phyloP scores from a whole-genome alignment of 2,888 invertebrate genomes.

The Rhingia campestris region DNA sequence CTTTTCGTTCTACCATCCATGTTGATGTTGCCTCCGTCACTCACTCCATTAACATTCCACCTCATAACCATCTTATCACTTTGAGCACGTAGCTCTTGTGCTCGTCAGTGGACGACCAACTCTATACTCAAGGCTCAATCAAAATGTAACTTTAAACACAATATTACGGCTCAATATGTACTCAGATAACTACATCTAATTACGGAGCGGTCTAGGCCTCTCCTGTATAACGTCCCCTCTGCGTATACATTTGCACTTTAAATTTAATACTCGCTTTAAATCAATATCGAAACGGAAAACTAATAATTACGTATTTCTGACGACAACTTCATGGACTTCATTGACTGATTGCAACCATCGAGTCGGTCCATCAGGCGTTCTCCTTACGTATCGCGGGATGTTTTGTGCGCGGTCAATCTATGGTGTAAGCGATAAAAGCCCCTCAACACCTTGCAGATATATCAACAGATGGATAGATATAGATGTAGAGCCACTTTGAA shows the following conservation, averaged over 20 bases:
- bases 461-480: no score
- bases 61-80: no score
- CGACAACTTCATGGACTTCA: slow-evolving; percentile 64
- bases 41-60: no score
- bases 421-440: slow-evolving; percentile 30
- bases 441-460: slow-evolving; percentile 7
- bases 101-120: slow-evolving; percentile 6
- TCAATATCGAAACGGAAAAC: slow-evolving; percentile 69
- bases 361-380: background rate
- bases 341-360: slow-evolving; percentile 49
- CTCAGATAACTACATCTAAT: slow-evolving; percentile 54
- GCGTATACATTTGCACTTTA: background rate
- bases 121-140: slow-evolving; percentile 12
- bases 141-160: slow-evolving; percentile 42
- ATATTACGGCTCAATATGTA: slow-evolving; percentile 41
- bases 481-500: slow-evolving; percentile 2
- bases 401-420: slow-evolving; percentile 21
- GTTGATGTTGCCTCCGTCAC: no score
- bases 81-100: no score
- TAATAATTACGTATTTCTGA: slow-evolving; percentile 64
- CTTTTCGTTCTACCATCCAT: no score
- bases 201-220: slow-evolving; percentile 2
- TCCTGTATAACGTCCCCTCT: background rate
- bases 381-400: no score
- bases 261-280: slow-evolving; percentile 64